Conservation (phyloP, 2,888 invertebrate species). For the Sicus ferrugineus region DNA sequence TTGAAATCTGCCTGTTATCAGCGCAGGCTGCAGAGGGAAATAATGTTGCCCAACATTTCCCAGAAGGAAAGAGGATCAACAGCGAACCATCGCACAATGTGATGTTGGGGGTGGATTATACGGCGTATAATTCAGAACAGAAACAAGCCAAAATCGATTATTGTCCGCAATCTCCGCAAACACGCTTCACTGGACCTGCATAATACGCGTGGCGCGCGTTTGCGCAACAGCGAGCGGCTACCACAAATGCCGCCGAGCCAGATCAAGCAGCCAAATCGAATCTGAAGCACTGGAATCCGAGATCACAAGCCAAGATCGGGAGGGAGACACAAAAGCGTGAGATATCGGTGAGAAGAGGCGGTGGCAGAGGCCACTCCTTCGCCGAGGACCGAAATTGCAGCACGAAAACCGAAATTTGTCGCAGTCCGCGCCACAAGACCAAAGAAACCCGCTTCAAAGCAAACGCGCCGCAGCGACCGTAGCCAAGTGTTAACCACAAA, state of each 20-base stretch:
- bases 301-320: neutral
- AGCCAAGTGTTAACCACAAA: constrained; percentile 28
- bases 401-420: constrained; percentile 11
- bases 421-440: neutral
- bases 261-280: constrained; percentile 11
- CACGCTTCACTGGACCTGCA: constrained; percentile 12
- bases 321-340: neutral
- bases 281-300: neutral
- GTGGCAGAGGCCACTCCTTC: neutral
- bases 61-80: neutral
- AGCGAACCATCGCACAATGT: neutral
- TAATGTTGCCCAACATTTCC: constrained; percentile 1
- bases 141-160: constrained; percentile 24
- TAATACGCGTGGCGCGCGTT: constrained; percentile 9
- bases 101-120: constrained; percentile 13
- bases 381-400: neutral
- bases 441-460: constrained; percentile 15
- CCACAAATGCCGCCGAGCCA: constrained; percentile 1
- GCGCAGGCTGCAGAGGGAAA: neutral
- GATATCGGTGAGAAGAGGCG: constrained; percentile 8
- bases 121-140: constrained; percentile 13
- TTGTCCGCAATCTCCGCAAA: neutral
- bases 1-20: too few species aligned
- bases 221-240: neutral
- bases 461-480: constrained; percentile 6